Base-by-base conservation (phyloP, 1,140 invertebrate genomes). In the Plectrocnemia conspersa region DNA sequence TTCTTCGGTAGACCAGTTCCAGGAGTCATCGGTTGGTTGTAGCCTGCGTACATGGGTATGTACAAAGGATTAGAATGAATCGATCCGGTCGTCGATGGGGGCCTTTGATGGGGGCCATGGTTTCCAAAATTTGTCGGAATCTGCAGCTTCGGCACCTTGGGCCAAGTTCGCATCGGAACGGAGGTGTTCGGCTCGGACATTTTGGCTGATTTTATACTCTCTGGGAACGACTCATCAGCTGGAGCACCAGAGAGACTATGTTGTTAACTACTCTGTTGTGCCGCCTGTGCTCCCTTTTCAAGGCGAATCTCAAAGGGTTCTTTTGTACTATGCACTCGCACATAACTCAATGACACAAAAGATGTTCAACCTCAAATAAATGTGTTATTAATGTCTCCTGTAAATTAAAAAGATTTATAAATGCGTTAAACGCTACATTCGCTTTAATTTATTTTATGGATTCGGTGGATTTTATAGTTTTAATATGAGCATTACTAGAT, bases 111-210 rank as follows among this genome's bases (percentile, higher is more conserved):
- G 71, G 0, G 60, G 62, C 58, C 66, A 57, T 2, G 69, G 40
- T 40, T 74, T 45, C 57, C 70, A 66, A 19, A 62, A 2, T 64
- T 38, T 5, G 72, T 65, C 2, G 77, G 75, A 7, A 80, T 71
- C 54, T 79, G 76, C 13, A 81, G 65, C 0, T 73, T 77, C 35
- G 81, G 77, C 9, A 77, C 77, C 53, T 73, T 71, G 2, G 66
- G 66, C 0, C 68, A 63, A 45, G 56, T 62, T 63, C 70, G 74
- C 40, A 56, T 61, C 3, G 66, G 65, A 1, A 54, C 35, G 52
- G 49, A 61, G 18, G 71, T 67, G 1, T 41, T 11, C 6, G 41
- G 16, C 35, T 38, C 35, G 7, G 15, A 9, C 21, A 22, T 44
- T 18, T 22, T 44, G 40, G 9, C 22, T 18, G 36, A 38, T 38